Conservation (phyloP, 2,113 vertebrate genomes). For the Catagonus wagneri region DNA sequence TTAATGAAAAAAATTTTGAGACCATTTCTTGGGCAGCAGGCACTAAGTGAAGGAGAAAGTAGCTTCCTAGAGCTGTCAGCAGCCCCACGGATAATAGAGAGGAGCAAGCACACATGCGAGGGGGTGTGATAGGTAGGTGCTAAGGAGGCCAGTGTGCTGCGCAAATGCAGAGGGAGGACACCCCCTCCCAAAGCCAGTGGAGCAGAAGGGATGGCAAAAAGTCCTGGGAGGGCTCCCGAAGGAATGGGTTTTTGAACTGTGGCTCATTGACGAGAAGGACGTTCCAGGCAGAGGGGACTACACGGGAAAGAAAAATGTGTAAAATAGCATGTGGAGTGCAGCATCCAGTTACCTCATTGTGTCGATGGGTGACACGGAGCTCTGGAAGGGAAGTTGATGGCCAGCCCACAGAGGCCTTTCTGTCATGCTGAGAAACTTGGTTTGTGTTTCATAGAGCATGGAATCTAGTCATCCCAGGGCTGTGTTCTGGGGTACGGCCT, state of each 20-base stretch:
- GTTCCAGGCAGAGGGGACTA: background rate
- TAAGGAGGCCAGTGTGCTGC: background rate
- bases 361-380: background rate
- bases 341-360: background rate
- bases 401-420: background rate
- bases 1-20: background rate
- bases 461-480: background rate
- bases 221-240: background rate
- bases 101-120: background rate
- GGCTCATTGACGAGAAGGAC: background rate
- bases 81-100: background rate
- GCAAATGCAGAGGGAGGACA: too few species aligned
- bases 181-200: background rate
- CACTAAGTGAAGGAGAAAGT: background rate
- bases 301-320: background rate
- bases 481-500: background rate
- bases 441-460: background rate
- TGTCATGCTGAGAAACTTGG: constrained; percentile 22
- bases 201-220: background rate
- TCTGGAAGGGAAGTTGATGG: background rate
- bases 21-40: background rate
- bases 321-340: fast-evolving
- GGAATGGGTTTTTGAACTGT: background rate
- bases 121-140: background rate
- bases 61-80: background rate